Evolutionary conservation across 2,888 invertebrate genomes (phyloP).

Genomic region (Sphaerophoria taeniata): DNA sequence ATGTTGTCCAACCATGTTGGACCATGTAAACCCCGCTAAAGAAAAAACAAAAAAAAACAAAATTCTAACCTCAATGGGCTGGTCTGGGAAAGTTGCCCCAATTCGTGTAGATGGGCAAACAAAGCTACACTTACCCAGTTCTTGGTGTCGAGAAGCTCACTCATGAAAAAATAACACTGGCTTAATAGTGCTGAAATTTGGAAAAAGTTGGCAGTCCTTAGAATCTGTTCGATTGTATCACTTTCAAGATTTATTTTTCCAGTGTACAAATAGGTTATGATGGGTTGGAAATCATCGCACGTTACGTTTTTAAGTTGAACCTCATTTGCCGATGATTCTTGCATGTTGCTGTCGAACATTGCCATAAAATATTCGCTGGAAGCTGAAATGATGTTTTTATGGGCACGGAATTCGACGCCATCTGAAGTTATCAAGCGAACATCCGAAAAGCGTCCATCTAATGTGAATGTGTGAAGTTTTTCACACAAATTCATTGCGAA

Average conservation of each 20-base stretch:
- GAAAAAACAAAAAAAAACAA: too few relatives aligned
- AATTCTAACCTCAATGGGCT: too few relatives aligned
- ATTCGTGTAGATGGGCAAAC: constrained; percentile 5
- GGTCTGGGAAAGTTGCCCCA: not conserved
- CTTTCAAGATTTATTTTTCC: constrained; percentile 11
- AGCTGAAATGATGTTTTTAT: constrained; percentile 13
- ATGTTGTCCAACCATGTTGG: too few relatives aligned
- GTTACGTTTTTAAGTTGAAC: constrained; percentile 7
- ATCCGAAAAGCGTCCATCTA: constrained; percentile 16
- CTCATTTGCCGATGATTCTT: not conserved
- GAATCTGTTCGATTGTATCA: constrained; percentile 20
- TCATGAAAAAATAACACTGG: constrained; percentile 1
- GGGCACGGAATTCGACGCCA: not conserved
- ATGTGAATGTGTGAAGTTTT: not conserved
- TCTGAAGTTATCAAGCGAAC: constrained; percentile 20
- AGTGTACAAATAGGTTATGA: constrained; percentile 30
- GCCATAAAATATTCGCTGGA: constrained; percentile 26
- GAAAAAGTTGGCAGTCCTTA: constrained; percentile 23
- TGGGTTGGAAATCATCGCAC: not conserved
- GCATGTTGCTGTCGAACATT: constrained; percentile 27
- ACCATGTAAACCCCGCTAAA: too few relatives aligned
- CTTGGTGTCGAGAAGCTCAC: not conserved
- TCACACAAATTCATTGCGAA: not conserved
- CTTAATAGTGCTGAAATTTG: not conserved
- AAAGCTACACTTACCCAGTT: not conserved